Base-by-base conservation (phyloP, 2,888 invertebrate genomes). In the Pollenia angustigena region DNA sequence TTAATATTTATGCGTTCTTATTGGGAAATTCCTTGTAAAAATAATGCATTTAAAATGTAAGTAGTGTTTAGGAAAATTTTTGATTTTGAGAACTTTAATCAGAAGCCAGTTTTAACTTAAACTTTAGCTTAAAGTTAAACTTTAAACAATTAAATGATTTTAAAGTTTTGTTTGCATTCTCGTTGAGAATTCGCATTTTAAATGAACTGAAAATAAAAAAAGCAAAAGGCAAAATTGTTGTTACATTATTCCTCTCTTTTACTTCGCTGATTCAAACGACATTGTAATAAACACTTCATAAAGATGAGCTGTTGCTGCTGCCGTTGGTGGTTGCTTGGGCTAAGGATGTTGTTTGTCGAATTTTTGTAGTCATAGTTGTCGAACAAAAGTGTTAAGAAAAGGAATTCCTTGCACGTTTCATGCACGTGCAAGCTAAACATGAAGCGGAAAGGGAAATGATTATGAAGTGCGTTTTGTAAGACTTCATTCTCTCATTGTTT, bases 341-440 rank as follows among this genome's bases (percentile, higher is more conserved):
- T 66, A 16, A 12, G 46, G 71, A 81, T 46, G 54, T 56, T 74
- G 42, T 54, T 68, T 48, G 52, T 46, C 78, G 52, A 52, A 10
- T 48, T 44, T 23, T 12, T 58, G 60, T 60, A 16, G 66, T 12
- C 40, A 16, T 6, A 14, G 69, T 42, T 54, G 69, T 76, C 48
- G 44, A 68, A 87, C 87, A 87, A 91, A 91, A 91, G 87, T 87
- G 87, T 87, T 84, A 74, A 78, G 87, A 69, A 87, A 69, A 90
- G 92, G 92, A 91, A 92, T 92, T 90, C 91, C 89, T 89, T 87
- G 89, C 92, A 92, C 92, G 92, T 92, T 91, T 89, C 88, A 87
- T 88, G 90, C 92, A 92, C 92, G 92, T 92, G 92, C 90, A 88
- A 84, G 84, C 81, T 60, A 80, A 80, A 81, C 76, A 62, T 40